Conservation (phyloP, 2,888 invertebrate genomes). For the Tenthredo scrophulariae region DNA sequence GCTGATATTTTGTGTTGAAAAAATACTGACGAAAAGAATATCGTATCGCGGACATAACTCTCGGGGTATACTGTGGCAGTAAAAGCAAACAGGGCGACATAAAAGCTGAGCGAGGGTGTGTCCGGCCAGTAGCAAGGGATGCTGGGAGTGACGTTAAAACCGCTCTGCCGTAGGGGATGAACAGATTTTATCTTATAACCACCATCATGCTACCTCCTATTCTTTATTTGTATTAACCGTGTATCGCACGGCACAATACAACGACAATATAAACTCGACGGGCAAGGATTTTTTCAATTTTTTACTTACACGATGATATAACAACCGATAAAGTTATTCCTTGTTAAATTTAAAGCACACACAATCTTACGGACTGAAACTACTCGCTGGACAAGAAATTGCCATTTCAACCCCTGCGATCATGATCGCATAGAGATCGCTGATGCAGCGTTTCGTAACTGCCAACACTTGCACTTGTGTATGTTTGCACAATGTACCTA, state of each 20-base stretch:
- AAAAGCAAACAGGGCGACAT: constrained; percentile 67
- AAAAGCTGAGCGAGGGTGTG: constrained; percentile 54
- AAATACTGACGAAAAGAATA: constrained; percentile 50
- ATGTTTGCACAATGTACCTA: constrained; percentile 1
- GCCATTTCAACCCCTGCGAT: background rate
- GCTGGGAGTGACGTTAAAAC: constrained; percentile 70
- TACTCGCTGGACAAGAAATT: background rate
- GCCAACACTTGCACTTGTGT: background rate
- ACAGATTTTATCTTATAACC: constrained; percentile 71
- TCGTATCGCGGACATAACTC: constrained; percentile 56
- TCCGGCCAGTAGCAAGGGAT: constrained; percentile 57
- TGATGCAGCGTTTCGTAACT: constrained; percentile 13
- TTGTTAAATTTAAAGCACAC: background rate
- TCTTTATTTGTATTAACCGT: constrained; percentile 52
- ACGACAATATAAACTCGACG: background rate
- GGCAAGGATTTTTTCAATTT: background rate
- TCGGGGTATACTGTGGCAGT: constrained; percentile 65
- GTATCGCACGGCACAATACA: background rate
- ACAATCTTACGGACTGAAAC: background rate
- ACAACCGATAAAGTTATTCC: background rate
- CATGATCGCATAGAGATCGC: background rate
- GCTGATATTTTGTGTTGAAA: background rate
- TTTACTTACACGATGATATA: background rate
- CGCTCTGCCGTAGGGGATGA: constrained; percentile 68
- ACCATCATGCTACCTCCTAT: constrained; percentile 58